Conservation (phyloP, 2,113 vertebrate species). For the Hypocryptadius cinnamomeus region DNA sequence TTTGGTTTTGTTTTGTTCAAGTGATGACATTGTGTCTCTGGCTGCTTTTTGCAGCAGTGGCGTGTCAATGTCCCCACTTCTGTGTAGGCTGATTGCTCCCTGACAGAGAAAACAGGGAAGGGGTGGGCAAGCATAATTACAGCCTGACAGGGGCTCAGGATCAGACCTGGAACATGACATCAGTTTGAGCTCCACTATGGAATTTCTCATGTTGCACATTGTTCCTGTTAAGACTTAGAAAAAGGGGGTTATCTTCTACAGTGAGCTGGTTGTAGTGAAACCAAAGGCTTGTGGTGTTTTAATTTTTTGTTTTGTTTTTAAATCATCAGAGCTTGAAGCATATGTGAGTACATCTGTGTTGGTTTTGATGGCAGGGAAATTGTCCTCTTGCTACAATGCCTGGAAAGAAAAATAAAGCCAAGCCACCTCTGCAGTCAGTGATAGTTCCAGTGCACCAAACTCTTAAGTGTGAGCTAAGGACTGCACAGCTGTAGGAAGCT, state of each 20-base stretch:
- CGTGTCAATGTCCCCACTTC: not conserved
- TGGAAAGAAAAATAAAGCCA: not conserved
- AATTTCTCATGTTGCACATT: not conserved
- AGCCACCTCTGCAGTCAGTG: not conserved
- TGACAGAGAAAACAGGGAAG: not conserved
- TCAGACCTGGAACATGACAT: not conserved
- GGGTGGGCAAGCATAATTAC: not conserved
- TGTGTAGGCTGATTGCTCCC: not conserved
- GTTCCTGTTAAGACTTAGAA: not conserved
- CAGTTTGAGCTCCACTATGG: not conserved
- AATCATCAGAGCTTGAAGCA: not conserved
- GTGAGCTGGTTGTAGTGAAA: not conserved
- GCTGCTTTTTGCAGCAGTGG: not conserved
- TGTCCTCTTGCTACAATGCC: not conserved
- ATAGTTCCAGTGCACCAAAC: not conserved
- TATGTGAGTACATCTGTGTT: not conserved
- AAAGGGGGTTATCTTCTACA: not conserved
- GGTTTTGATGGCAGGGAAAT: not conserved
- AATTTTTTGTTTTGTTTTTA: not conserved
- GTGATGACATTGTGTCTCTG: not conserved
- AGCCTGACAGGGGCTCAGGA: not conserved
- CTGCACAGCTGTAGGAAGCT: not conserved
- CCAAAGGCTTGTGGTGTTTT: not conserved
- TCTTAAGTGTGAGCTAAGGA: not conserved
- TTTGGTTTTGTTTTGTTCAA: not conserved